These are phyloP conservation scores for Exocentrus adspersus DNA, from an alignment of 2,888 invertebrate genomes.

Conservation along the genomic window DNA sequence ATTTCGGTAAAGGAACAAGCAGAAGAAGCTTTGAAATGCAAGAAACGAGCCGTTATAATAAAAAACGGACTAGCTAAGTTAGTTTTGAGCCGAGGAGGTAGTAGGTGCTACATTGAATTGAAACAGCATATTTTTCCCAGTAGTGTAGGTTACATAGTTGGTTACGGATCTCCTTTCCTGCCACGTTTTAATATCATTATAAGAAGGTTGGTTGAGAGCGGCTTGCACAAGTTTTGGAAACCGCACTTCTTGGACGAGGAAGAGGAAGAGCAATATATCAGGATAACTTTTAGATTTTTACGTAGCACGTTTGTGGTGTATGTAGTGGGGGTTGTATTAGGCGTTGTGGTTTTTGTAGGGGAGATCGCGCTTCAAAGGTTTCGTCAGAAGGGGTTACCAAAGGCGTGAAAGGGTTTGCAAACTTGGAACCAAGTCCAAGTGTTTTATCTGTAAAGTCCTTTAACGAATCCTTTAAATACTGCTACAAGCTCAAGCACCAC, in stretches of 20 bases:
- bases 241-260: neutral
- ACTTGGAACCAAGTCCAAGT: no score
- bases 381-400: no score
- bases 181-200: neutral
- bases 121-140: slow-evolving; percentile 5
- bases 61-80: slow-evolving; percentile 7
- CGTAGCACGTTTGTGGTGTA: neutral
- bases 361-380: no score
- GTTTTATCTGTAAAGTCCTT: no score
- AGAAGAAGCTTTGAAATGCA: slow-evolving; percentile 1
- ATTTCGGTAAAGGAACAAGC: neutral
- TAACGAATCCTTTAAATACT: no score
- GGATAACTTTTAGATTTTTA: neutral
- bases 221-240: slow-evolving; percentile 6
- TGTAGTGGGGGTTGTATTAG: neutral
- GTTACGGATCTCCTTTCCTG: slow-evolving; percentile 15
- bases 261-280: neutral
- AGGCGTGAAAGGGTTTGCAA: no score
- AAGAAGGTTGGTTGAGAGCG: slow-evolving; percentile 12
- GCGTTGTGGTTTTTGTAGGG: neutral
- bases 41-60: neutral
- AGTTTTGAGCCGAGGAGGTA: slow-evolving; percentile 1
- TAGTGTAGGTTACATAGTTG: slow-evolving; percentile 5
- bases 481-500: no score
- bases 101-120: slow-evolving; percentile 1